phyloP scores from a whole-genome alignment of 2,888 invertebrate species.

The Tricholauxania praeusta region DNA sequence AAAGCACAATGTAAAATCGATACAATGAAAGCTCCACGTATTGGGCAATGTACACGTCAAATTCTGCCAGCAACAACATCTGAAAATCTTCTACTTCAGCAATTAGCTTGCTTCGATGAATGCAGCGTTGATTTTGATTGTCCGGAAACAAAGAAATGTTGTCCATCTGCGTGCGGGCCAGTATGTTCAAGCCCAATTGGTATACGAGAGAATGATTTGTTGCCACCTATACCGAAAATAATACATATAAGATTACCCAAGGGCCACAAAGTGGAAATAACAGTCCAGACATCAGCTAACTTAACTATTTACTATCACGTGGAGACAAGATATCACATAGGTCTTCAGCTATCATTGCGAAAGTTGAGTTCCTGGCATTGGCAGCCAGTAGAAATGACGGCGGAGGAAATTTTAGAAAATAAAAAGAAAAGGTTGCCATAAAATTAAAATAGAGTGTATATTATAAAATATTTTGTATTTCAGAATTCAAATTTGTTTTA shows the following conservation, averaged over 20 bases:
- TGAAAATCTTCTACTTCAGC: slow-evolving; percentile 43
- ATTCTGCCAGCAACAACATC: not conserved
- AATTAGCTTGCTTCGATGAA: slow-evolving; percentile 59
- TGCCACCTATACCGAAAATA: slow-evolving; percentile 75
- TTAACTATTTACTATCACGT: slow-evolving; percentile 66
- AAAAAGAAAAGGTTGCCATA: slow-evolving; percentile 19
- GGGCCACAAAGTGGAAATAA: slow-evolving; percentile 73
- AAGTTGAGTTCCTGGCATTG: slow-evolving; percentile 76
- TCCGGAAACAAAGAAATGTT: slow-evolving; percentile 77
- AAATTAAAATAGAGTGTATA: not conserved
- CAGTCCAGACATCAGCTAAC: slow-evolving; percentile 59
- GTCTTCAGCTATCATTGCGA: slow-evolving; percentile 74
- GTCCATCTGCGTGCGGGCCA: slow-evolving; percentile 75
- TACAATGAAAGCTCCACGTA: slow-evolving; percentile 56
- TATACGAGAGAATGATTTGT: slow-evolving; percentile 67
- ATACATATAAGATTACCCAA: slow-evolving; percentile 69
- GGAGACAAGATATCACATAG: slow-evolving; percentile 79
- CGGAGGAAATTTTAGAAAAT: slow-evolving; percentile 49
- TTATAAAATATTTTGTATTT: slow-evolving; percentile 15
- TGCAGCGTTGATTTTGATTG: slow-evolving; percentile 75
- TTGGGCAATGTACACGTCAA: slow-evolving; percentile 60
- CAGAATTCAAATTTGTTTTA: slow-evolving; percentile 64
- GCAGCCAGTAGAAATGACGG: slow-evolving; percentile 61
- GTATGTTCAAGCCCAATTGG: slow-evolving; percentile 77
- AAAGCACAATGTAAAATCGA: slow-evolving; percentile 57